phyloP scores from a whole-genome alignment of 1,140 invertebrate genomes.

The Manduca sexta region DNA sequence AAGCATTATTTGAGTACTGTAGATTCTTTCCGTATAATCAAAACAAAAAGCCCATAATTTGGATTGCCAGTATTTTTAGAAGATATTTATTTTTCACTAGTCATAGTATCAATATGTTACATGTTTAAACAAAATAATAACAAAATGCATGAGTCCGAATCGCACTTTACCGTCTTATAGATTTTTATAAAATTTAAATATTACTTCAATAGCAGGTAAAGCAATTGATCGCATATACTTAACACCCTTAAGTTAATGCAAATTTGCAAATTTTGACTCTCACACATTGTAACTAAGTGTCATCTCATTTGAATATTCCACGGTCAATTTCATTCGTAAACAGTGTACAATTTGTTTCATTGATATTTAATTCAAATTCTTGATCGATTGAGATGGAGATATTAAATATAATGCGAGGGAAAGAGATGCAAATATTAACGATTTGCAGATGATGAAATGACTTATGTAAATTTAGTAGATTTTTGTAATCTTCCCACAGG shows the following conservation, averaged over 20 bases:
- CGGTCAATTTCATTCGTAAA: slow-evolving; percentile 59
- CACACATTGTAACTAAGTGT: background rate
- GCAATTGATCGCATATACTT: background rate
- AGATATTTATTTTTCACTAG: too few relatives aligned
- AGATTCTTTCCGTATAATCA: too few relatives aligned
- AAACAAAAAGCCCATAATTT: too few relatives aligned
- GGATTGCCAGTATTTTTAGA: too few relatives aligned
- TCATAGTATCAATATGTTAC: too few relatives aligned
- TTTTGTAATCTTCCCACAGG: too few relatives aligned
- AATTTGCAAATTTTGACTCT: slow-evolving; percentile 1
- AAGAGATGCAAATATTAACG: slow-evolving; percentile 7
- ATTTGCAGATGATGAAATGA: slow-evolving; percentile 7
- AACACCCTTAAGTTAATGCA: background rate
- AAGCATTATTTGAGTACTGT: too few relatives aligned
- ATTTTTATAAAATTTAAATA: too few relatives aligned
- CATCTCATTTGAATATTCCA: slow-evolving; percentile 26
- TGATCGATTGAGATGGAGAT: background rate
- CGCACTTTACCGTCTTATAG: too few relatives aligned
- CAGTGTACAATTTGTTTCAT: slow-evolving; percentile 28
- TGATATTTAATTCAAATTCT: slow-evolving; percentile 51
- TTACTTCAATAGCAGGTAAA: too few relatives aligned
- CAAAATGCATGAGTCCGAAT: too few relatives aligned
- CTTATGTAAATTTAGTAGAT: background rate
- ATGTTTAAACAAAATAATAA: too few relatives aligned
- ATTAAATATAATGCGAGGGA: background rate